A percentile compares a stretch with the other conserved stretches of the same genome.
Conservation (phyloP, 2,797 vertebrate species). For the Syndactyla subalaris region DNA sequence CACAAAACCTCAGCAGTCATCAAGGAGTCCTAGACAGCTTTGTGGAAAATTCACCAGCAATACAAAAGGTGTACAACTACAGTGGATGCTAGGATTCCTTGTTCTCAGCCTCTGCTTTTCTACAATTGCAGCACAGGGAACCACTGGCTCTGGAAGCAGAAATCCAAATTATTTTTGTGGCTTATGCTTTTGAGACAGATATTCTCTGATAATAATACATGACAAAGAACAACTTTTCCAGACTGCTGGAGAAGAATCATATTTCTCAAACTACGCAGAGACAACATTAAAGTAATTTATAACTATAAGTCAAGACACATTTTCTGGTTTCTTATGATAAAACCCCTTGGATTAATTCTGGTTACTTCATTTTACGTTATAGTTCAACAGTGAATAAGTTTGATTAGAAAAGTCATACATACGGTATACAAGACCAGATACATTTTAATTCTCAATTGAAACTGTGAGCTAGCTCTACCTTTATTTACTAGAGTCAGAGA, state of each 20-base stretch:
- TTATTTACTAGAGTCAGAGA: neutral
- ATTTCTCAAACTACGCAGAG: neutral
- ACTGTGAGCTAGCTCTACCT: neutral
- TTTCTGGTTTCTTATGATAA: neutral
- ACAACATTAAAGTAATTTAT: neutral
- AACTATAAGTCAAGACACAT: neutral
- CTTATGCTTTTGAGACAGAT: neutral
- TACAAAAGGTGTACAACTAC: rapidly evolving
- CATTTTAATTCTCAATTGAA: neutral
- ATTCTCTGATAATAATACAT: neutral
- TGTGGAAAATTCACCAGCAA: neutral
- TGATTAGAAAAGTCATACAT: neutral
- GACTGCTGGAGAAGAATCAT: neutral
- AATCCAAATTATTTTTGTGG: neutral
- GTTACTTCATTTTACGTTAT: neutral
- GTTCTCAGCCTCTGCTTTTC: neutral
- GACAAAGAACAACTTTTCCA: neutral
- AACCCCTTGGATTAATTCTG: neutral
- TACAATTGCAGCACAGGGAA: neutral
- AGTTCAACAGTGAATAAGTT: neutral
- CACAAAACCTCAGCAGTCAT: neutral
- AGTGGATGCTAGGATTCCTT: neutral
- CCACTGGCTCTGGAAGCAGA: neutral
- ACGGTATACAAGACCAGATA: neutral
- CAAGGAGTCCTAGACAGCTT: neutral